Evolutionary conservation across 1,140 invertebrate genomes (phyloP), one percentile per base, ranked within the genome.

Genomic region (Ips typographus): DNA sequence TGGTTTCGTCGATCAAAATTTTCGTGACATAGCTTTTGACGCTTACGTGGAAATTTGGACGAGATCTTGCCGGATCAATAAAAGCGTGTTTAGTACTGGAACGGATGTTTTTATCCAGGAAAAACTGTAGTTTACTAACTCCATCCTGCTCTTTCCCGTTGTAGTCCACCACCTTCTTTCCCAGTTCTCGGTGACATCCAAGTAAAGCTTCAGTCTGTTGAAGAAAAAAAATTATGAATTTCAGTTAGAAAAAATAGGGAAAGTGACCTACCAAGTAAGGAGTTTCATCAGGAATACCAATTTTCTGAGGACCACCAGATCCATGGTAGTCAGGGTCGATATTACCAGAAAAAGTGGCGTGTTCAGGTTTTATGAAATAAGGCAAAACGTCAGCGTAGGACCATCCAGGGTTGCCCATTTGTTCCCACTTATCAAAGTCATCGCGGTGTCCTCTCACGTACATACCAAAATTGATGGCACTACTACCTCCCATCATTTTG

Each of bases 401-500:
- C 75, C 75, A 76, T 38, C 72, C 75, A 7, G 68, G 44, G 71
- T 94, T 94, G 1, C 92, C 91, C 74, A 87, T 71, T 73, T 73
- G 64, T 52, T 85, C 86, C 92, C 93, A 94, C 56, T 80, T 79
- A 63, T 88, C 83, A 65, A 83, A 88, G 69, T 88, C 86, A 40
- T 74, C 66, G 1, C 83, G 84, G 81, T 93, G 88, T 1, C 94
- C 94, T 44, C 94, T 83, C 1, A 93, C 89, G 78, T 95, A 95
- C 22, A 94, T 89, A 91, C 95, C 94, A 60, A 89, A 92, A 77
- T 96, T 95, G 36, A 96, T 86, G 2, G 91, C 87, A 37, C 89
- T 91, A 1, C 88, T 86, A 1, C 93, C 93, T 1, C 93, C 93
- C 1, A 91, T 74, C 0, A 84, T 86, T 74, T 84, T 87, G 1